A percentile compares a stretch with the other conserved stretches of the same genome.
Conservation (phyloP, 2,888 invertebrate genomes). For the Bedellia somnulentella region DNA sequence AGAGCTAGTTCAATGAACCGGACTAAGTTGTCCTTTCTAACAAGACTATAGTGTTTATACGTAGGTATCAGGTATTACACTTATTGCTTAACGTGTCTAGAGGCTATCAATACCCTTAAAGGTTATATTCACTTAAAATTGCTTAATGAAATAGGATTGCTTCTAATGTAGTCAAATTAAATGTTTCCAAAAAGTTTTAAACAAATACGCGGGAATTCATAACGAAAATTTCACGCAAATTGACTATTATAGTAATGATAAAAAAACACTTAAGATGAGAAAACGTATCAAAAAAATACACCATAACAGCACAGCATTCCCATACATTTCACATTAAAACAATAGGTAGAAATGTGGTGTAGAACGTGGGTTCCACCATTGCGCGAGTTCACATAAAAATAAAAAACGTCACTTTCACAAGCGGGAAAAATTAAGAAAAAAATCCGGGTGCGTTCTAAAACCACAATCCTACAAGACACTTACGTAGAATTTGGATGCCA, state of each 20-base stretch:
- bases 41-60: slow-evolving; percentile 1
- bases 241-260: no score
- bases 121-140: no score
- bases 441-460: slow-evolving; percentile 41
- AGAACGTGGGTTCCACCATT: slow-evolving; percentile 43
- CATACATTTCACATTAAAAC: slow-evolving; percentile 23
- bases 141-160: no score
- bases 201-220: no score
- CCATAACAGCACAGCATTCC: slow-evolving; percentile 7
- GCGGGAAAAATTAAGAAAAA: slow-evolving; percentile 9
- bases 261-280: no score
- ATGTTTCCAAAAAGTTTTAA: no score
- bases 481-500: slow-evolving; percentile 57
- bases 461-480: slow-evolving; percentile 47
- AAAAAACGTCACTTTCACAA: slow-evolving; percentile 11
- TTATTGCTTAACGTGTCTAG: no score
- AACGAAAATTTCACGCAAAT: no score
- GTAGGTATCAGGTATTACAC: no score
- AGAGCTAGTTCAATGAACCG: slow-evolving; percentile 27
- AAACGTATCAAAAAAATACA: no score
- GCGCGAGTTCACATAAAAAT: slow-evolving; percentile 1
- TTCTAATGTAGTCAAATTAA: no score
- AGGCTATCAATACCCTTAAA: no score
- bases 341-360: slow-evolving; percentile 42
- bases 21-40: slow-evolving; percentile 32